phyloP scores from a whole-genome alignment of 2,888 invertebrate genomes.

The Meiosimyza platycephala region DNA sequence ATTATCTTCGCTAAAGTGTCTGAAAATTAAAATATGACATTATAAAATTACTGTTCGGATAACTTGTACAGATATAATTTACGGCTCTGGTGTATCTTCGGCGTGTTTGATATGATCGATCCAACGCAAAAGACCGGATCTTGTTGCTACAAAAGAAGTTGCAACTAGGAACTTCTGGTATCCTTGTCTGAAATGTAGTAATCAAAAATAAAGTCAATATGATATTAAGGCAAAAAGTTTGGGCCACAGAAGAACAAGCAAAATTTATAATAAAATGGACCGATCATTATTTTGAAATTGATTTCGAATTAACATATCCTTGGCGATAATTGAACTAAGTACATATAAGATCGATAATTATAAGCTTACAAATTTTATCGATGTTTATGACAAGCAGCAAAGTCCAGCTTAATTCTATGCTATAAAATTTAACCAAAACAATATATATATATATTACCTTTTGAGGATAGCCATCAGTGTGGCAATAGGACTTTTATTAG shows the following conservation, averaged over 20 bases:
- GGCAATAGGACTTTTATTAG: conserved; percentile 83
- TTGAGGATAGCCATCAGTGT: conserved; percentile 94
- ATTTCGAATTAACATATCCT: too few species aligned
- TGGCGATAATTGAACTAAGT: too few species aligned
- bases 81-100: conserved; percentile 77
- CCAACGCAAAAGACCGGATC: conserved; percentile 90
- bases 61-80: conserved; percentile 58
- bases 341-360: too few species aligned
- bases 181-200: conserved; percentile 76
- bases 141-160: conserved; percentile 88
- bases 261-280: too few species aligned
- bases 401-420: background rate
- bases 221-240: too few species aligned
- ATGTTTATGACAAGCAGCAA: background rate
- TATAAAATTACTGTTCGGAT: background rate
- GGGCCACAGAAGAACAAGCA: too few species aligned
- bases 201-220: conserved; percentile 9
- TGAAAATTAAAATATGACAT: conserved; percentile 60
- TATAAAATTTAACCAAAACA: background rate
- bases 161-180: conserved; percentile 88
- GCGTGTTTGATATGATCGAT: conserved; percentile 76
- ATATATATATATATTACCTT: conserved; percentile 79
- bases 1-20: conserved; percentile 85
- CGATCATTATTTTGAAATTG: too few species aligned
- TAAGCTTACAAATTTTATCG: conserved; percentile 10